Evolutionary conservation across 2,113 vertebrate genomes (phyloP).

Genomic region (Hydrochoerus hydrochaeris): DNA sequence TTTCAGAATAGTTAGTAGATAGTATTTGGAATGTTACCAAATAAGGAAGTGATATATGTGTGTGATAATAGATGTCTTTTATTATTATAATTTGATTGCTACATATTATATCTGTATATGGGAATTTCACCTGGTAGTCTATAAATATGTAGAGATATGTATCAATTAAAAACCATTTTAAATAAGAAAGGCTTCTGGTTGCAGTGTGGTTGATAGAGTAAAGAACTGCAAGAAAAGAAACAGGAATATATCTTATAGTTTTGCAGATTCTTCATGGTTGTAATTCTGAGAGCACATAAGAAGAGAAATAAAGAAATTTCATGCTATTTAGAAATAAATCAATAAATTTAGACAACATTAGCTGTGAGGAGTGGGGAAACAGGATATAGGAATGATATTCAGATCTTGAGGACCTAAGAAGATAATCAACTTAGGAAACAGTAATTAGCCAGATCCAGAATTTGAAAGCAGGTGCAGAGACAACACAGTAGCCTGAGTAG

Average conservation of each 20-base stretch:
- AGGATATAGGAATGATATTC: neutral
- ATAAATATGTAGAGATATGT: neutral
- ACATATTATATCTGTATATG: neutral
- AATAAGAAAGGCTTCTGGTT: neutral
- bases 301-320: neutral
- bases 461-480: neutral
- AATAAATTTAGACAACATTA: neutral
- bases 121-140: neutral
- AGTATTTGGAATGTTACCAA: neutral
- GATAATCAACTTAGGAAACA: neutral
- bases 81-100: neutral
- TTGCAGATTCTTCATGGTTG: neutral
- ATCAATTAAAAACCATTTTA: neutral
- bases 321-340: neutral
- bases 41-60: neutral
- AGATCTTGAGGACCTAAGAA: neutral
- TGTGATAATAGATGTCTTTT: neutral
- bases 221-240: neutral
- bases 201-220: neutral
- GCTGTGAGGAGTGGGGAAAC: neutral
- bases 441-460: neutral
- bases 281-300: neutral
- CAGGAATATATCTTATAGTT: neutral
- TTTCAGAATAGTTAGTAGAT: neutral
- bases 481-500: fast-evolving